Evolutionary conservation across 2,113 vertebrate species (phyloP).

Genomic region (Petrocephalus microphthalmus): DNA sequence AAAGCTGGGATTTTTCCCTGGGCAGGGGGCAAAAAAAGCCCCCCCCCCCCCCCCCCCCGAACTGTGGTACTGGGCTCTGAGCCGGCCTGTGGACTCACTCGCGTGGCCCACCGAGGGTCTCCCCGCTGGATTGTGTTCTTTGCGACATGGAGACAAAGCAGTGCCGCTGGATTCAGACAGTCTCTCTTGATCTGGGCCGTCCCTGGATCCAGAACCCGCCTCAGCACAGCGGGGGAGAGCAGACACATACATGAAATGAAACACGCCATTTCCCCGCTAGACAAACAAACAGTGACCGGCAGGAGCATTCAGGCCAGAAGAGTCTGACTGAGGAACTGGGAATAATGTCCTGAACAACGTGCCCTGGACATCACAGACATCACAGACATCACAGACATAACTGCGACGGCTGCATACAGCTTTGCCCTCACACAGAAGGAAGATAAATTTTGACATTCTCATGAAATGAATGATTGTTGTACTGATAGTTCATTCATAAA

Average conservation of each 20-base stretch:
- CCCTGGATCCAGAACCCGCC: conserved; percentile 72
- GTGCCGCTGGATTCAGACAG: conserved; percentile 61
- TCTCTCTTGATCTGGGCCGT: conserved; percentile 66
- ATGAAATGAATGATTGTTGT: not conserved
- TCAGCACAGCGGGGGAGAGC: conserved; percentile 70
- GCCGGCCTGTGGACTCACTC: conserved; percentile 66
- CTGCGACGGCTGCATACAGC: no score
- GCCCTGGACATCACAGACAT: not conserved
- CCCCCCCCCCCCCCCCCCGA: not conserved
- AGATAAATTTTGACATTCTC: not conserved
- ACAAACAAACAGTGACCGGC: conserved; percentile 64
- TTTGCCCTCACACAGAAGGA: not conserved
- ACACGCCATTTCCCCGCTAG: conserved; percentile 66
- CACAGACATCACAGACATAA: not conserved
- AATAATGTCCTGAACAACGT: not conserved
- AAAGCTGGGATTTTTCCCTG: no score
- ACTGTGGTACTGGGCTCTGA: not conserved
- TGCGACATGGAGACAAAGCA: conserved; percentile 62
- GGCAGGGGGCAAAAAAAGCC: not conserved
- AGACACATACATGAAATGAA: conserved; percentile 75
- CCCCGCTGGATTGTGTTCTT: conserved; percentile 56
- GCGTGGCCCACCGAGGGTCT: conserved; percentile 60
- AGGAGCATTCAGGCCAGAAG: conserved; percentile 27
- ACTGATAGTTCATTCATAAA: not conserved
- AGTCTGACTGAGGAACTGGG: not conserved